Conservation (phyloP, 1,140 invertebrate species). For the fruit fly (Drosophila melanogaster) region Release_6_plus_ISO1_MT NC_004354.4:13416501-13417000, state of each 20-base stretch:
- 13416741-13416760: constrained; percentile 4
- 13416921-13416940: constrained; percentile 11
- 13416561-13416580: no score
- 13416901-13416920: not conserved
- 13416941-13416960: constrained; percentile 26
- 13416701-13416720: constrained; percentile 36
- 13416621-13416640: constrained; percentile 6
- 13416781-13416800: constrained; percentile 26
- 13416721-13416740: not conserved
- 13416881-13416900: constrained; percentile 47
- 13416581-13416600: not conserved
- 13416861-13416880: constrained; percentile 20
- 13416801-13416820: not conserved
- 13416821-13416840: constrained; percentile 3
- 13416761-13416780: constrained; percentile 45
- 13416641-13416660: not conserved
- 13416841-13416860: constrained; percentile 12
- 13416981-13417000: constrained; percentile 40
- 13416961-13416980: constrained; percentile 25
- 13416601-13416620: constrained; percentile 3
- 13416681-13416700: constrained; percentile 7
- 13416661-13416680: not conserved
- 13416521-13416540: constrained; percentile 27
- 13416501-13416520: not conserved
- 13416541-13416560: not conserved